Evolutionary conservation across 2,113 vertebrate species (phyloP).

Genomic region (Neodon shergylaensis): DNA sequence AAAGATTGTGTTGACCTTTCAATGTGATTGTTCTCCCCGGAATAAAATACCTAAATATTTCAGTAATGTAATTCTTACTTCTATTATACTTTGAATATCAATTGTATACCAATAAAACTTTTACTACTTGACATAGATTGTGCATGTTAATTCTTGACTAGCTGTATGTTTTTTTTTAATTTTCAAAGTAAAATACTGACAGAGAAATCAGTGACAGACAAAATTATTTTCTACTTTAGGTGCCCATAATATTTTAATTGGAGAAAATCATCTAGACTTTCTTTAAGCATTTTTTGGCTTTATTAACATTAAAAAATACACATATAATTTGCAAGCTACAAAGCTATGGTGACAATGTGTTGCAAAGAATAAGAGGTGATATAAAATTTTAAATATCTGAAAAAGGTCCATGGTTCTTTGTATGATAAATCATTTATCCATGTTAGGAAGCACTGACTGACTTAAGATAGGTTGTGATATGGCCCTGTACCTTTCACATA

Average conservation of each 20-base stretch:
- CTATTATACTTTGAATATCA: neutral
- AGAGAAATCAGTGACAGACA: neutral
- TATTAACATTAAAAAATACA: neutral
- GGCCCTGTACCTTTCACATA: neutral
- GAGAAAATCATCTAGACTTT: neutral
- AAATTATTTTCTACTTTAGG: constrained; percentile 51
- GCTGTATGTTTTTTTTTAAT: neutral
- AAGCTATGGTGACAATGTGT: neutral
- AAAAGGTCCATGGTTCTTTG: neutral
- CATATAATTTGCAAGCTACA: neutral
- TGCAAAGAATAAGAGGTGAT: neutral
- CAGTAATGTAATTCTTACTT: neutral
- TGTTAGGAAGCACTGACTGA: neutral
- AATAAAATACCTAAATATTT: constrained; percentile 59
- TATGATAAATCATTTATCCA: neutral
- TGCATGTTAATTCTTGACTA: neutral
- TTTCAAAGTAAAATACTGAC: constrained; percentile 42
- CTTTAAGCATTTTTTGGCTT: neutral
- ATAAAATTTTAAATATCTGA: neutral
- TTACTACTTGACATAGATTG: neutral
- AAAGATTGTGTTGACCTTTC: constrained; percentile 63
- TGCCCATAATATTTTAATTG: neutral
- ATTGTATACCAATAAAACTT: neutral
- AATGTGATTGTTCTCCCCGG: neutral
- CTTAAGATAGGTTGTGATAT: neutral